Conservation (phyloP, 2,797 vertebrate species). For the Phrynocephalus forsythii region DNA sequence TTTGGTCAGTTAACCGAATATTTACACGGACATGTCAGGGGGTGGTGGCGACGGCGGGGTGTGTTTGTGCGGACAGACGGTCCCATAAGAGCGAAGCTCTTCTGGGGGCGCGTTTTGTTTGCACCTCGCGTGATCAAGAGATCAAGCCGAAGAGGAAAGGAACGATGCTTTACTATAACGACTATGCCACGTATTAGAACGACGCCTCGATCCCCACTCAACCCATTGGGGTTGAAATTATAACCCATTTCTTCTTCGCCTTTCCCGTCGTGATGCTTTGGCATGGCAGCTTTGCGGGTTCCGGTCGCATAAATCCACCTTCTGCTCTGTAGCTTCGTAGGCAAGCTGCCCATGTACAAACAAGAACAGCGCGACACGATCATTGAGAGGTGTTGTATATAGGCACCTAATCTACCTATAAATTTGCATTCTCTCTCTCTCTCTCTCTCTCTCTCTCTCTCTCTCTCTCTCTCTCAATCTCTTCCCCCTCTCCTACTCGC, state of each 20-base stretch:
- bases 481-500: not conserved
- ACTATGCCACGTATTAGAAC: too few species aligned
- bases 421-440: not conserved
- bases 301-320: not conserved
- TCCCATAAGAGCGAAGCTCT: not conserved
- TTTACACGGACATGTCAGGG: not conserved
- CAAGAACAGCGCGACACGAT: not conserved
- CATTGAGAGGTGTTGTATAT: not conserved
- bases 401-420: not conserved
- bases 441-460: not conserved
- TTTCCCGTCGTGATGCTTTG: not conserved
- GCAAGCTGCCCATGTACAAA: not conserved
- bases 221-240: not conserved
- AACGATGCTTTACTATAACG: not conserved
- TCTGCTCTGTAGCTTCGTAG: not conserved
- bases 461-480: not conserved
- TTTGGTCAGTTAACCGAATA: constrained; percentile 22
- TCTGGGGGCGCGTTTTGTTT: not conserved
- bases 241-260: not conserved
- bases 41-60: too few species aligned
- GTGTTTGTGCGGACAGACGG: too few species aligned
- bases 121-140: not conserved
- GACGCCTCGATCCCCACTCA: not conserved
- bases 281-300: not conserved
- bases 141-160: not conserved